phyloP scores from a whole-genome alignment of 1,140 invertebrate genomes.

The Microplitis demolitor region DNA sequence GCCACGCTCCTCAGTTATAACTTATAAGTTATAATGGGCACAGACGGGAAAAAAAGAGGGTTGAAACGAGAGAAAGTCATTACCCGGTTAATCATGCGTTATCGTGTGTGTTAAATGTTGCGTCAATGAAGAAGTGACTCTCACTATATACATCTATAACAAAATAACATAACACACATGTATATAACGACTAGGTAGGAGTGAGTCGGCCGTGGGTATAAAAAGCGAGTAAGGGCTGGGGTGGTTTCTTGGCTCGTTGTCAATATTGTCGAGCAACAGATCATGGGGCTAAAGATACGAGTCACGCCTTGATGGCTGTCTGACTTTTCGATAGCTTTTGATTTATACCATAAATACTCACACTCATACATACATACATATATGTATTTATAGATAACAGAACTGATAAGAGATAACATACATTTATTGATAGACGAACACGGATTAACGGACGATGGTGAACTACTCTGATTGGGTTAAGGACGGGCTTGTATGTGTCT shows the following conservation, averaged over 20 bases:
- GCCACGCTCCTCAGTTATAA: background rate
- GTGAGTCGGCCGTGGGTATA: background rate
- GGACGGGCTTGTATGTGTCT: constrained; percentile 16
- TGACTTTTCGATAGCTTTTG: background rate
- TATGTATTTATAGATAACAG: background rate
- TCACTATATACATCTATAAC: too few species aligned
- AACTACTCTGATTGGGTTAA: constrained; percentile 18
- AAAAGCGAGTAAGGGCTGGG: background rate
- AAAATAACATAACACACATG: too few species aligned
- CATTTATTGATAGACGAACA: background rate
- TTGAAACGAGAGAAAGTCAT: constrained; percentile 46
- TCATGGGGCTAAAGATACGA: constrained; percentile 33
- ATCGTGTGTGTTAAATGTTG: constrained; percentile 62
- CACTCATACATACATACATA: too few species aligned
- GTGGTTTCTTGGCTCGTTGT: constrained; percentile 49
- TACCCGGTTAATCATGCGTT: constrained; percentile 62
- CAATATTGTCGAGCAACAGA: constrained; percentile 60
- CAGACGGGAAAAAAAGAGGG: background rate
- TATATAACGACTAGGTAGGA: background rate
- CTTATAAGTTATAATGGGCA: background rate
- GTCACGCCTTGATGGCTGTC: constrained; percentile 5
- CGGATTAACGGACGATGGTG: background rate
- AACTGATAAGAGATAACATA: background rate
- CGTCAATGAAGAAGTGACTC: constrained; percentile 58
- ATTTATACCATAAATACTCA: background rate